Base-by-base conservation (phyloP, 2,888 invertebrate genomes). In the Branchellion lobata region DNA sequence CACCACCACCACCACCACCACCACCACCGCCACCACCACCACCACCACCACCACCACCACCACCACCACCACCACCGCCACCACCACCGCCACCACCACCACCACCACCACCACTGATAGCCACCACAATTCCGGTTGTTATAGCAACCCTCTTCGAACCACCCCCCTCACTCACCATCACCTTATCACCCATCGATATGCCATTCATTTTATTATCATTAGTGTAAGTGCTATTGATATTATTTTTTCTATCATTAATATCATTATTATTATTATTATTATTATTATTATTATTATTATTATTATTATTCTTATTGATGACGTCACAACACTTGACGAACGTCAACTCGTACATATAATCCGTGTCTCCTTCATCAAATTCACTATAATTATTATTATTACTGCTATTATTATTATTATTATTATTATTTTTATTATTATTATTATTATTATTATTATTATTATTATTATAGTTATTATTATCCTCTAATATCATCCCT, bases 101-200 rank as follows among this genome's bases (percentile, higher is more conserved):
- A 57, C 61, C 61, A 57, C 61, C 61, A 57, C 61, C 21, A 5
- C 5, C 5, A 5, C n/a, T 57, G 5, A 57, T n/a, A 24, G 21
- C 24, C 21, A 57, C 21, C n/a, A 57, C 61, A 5, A 57, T n/a
- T 5, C 61, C 61, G 5, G 61, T 14, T 5, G 61, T 57, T 5
- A 57, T n/a, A 18, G 24, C 24, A 3, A 57, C 61, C 24, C 61
- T 57, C 40, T 14, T 40, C 40, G 14, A 8, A 5, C 61, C 61
- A 18, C 61, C n/a, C 5, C 24, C 61, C 61, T 57, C 61, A 57
- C 61, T 57, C 61, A 57, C 61, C n/a, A 57, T 24, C 14, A 57
- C n/a, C 21, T n/a, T 57, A n/a, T 57, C 61, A 8, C 61, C 61
- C n/a, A 24, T n/a, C 21, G 21, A 24, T 57, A 57, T 57, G 61